Evolutionary conservation across 2,113 vertebrate genomes (phyloP).

Genomic region (Colius striatus): DNA sequence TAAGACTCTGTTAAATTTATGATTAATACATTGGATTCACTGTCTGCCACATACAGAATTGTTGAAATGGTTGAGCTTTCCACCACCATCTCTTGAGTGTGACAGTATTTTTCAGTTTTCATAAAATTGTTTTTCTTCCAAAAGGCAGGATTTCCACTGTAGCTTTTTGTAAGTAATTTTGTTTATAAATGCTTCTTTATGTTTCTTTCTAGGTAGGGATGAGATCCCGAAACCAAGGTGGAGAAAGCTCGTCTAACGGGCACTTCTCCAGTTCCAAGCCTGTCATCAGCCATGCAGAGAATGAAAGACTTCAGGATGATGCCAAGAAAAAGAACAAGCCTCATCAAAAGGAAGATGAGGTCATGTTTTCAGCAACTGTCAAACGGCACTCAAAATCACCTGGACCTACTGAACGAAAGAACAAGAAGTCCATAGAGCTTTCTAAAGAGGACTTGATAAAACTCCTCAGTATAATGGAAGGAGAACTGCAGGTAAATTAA

Average conservation of each 20-base stretch:
- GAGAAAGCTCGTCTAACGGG: conserved; percentile 82
- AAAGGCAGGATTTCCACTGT: background rate
- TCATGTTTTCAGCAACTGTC: conserved; percentile 82
- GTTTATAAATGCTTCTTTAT: background rate
- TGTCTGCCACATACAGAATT: background rate
- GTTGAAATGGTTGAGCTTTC: background rate
- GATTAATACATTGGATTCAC: background rate
- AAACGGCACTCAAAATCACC: conserved; percentile 77
- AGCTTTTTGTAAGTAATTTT: background rate
- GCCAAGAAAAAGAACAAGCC: conserved; percentile 86
- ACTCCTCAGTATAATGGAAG: conserved; percentile 95
- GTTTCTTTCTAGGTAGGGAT: conserved; percentile 83
- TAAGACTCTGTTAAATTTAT: background rate
- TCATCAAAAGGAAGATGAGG: conserved; percentile 79
- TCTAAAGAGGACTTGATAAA: conserved; percentile 88
- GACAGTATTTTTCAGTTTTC: background rate
- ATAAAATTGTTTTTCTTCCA: background rate
- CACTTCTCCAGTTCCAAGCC: conserved; percentile 80
- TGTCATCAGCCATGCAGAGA: conserved; percentile 73
- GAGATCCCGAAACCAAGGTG: conserved; percentile 88
- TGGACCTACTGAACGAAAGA: conserved; percentile 72
- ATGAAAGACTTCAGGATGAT: conserved; percentile 80
- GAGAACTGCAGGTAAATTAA: conserved; percentile 90
- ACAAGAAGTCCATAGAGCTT: conserved; percentile 80
- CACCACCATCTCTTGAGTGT: background rate